phyloP scores from a whole-genome alignment of 2,888 invertebrate genomes.

The Syrphus vitripennis region DNA sequence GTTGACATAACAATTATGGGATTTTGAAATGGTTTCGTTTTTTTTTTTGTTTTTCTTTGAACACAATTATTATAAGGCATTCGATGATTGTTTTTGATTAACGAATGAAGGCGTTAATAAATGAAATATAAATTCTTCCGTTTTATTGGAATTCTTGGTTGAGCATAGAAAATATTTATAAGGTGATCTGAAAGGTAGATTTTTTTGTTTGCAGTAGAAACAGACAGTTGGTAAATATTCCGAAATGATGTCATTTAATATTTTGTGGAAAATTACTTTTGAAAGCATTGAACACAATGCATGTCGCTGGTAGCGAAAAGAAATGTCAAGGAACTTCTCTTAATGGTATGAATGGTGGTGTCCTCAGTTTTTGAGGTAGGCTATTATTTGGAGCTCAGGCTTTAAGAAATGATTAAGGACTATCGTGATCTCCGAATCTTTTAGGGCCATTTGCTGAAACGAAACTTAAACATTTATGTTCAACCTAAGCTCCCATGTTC shows the following conservation, averaged over 20 bases:
- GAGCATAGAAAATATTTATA: neutral
- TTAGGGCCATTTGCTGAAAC: too few relatives aligned
- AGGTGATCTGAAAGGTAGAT: neutral
- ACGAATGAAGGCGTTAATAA: neutral
- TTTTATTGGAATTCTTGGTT: neutral
- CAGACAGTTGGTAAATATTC: neutral
- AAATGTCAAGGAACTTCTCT: too few relatives aligned
- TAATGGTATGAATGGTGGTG: too few relatives aligned
- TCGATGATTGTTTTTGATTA: neutral
- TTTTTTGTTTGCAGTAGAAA: neutral
- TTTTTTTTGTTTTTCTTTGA: too few relatives aligned
- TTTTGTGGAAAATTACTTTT: neutral
- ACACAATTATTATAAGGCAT: neutral
- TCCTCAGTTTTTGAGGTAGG: too few relatives aligned
- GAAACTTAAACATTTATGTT: too few relatives aligned
- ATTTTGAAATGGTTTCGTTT: slow-evolving; percentile 18
- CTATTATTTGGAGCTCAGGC: too few relatives aligned
- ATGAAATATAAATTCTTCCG: neutral
- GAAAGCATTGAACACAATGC: too few relatives aligned
- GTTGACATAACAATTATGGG: slow-evolving; percentile 45
- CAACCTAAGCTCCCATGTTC: too few relatives aligned
- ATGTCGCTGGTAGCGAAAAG: too few relatives aligned
- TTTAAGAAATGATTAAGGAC: too few relatives aligned
- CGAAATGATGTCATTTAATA: neutral
- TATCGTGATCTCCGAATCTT: too few relatives aligned